Conservation (phyloP, 2,888 invertebrate species). For the Cryptocheilus praepositus region DNA sequence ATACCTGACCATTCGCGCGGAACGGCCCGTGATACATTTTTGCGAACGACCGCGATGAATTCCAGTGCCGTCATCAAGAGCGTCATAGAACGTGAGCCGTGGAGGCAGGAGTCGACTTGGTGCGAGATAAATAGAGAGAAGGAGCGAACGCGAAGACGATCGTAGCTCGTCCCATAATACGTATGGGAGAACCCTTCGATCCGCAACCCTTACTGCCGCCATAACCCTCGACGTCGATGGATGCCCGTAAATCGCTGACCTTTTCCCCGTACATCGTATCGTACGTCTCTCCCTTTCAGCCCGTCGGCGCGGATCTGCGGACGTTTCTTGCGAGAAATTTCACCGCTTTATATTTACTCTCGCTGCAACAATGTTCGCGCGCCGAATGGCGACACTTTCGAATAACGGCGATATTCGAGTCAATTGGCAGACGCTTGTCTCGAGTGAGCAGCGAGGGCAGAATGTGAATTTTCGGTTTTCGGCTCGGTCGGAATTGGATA, state of each 20-base stretch:
- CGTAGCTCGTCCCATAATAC: not conserved
- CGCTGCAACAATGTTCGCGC: too few relatives aligned
- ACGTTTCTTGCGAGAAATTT: constrained; percentile 26
- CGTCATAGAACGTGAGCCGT: constrained; percentile 2
- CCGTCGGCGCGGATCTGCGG: constrained; percentile 15
- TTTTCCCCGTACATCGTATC: constrained; percentile 29
- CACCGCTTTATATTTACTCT: constrained; percentile 18
- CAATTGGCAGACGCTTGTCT: too few relatives aligned
- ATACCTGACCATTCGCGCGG: not conserved
- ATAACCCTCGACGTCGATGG: constrained; percentile 32
- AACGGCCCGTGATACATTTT: constrained; percentile 17
- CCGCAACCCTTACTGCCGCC: constrained; percentile 12
- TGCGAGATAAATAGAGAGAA: not conserved
- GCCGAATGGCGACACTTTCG: too few relatives aligned
- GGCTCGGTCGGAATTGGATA: too few relatives aligned
- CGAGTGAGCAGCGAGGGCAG: too few relatives aligned
- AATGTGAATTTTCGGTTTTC: too few relatives aligned
- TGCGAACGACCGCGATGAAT: constrained; percentile 30
- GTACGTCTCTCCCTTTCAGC: not conserved
- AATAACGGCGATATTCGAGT: too few relatives aligned
- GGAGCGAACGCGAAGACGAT: not conserved
- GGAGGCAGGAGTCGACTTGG: not conserved
- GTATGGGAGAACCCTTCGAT: constrained; percentile 5
- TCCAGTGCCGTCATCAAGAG: constrained; percentile 22
- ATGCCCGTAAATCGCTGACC: constrained; percentile 43